These are phyloP conservation scores for Pelobates fuscus DNA, from an alignment of 2,113 vertebrate species.

Conservation along the genomic window DNA sequence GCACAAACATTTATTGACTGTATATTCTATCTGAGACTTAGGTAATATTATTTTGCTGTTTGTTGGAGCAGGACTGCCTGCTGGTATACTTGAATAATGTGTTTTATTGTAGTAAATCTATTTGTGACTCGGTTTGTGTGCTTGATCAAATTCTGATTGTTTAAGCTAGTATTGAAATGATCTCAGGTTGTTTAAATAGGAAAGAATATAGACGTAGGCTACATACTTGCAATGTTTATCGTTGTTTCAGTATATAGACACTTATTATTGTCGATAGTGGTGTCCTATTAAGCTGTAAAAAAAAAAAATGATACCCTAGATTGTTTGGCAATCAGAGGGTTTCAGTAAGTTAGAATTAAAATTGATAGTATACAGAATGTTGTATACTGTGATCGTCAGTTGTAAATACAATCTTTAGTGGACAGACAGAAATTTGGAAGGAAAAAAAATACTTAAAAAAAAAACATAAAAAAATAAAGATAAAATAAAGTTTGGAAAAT, in stretches of 20 bases:
- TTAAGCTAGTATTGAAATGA: constrained; percentile 81
- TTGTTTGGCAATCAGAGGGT: constrained; percentile 57
- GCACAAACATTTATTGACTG: constrained; percentile 85
- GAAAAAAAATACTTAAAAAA: constrained; percentile 57
- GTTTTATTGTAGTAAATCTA: constrained; percentile 85
- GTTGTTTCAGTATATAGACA: constrained; percentile 69
- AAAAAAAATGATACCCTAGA: constrained; percentile 48
- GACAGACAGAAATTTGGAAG: constrained; percentile 51
- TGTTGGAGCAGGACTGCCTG: constrained; percentile 69
- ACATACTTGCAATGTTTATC: constrained; percentile 74
- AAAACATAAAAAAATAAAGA: not conserved
- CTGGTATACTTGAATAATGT: constrained; percentile 78
- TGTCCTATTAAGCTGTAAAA: constrained; percentile 52
- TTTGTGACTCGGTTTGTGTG: constrained; percentile 87
- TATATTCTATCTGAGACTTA: constrained; percentile 70
- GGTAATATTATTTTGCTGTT: constrained; percentile 80
- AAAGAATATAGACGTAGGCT: constrained; percentile 68
- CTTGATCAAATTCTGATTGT: constrained; percentile 75
- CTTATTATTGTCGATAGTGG: constrained; percentile 66
- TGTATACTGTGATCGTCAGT: constrained; percentile 59
- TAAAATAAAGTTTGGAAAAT: constrained; percentile 54
- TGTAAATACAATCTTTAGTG: constrained; percentile 70
- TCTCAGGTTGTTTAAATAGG: constrained; percentile 81
- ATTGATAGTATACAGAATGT: constrained; percentile 62
- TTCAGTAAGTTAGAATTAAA: constrained; percentile 58